A percentile compares a stretch with the other conserved stretches of the same genome.
Evolutionary conservation across 2,797 vertebrate genomes (phyloP).

Genomic region (Sarcoramphus papa): DNA sequence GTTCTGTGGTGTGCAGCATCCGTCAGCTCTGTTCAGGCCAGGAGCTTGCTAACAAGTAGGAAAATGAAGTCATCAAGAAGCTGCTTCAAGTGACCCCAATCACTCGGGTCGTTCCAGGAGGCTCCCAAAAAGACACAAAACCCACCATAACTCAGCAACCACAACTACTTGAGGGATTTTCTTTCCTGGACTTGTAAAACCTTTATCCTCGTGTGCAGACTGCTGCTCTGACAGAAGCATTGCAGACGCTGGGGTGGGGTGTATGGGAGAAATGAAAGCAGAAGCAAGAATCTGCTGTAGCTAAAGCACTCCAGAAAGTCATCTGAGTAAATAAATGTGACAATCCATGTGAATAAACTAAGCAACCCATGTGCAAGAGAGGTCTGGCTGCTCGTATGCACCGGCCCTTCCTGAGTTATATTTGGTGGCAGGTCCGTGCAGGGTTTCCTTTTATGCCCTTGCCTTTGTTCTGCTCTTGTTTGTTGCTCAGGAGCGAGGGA

Average conservation of each 20-base stretch:
- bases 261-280: too few relatives aligned
- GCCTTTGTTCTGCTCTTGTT: not conserved
- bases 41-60: not conserved
- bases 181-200: not conserved
- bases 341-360: not conserved
- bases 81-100: not conserved
- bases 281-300: not conserved
- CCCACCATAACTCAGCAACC: not conserved
- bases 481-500: not conserved
- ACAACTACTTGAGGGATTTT: not conserved
- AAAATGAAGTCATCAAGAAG: not conserved
- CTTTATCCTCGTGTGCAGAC: not conserved
- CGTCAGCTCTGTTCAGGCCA: not conserved
- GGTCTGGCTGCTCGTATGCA: rapidly evolving
- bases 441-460: not conserved
- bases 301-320: not conserved
- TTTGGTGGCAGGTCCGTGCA: not conserved
- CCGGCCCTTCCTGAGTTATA: not conserved
- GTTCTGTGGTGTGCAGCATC: not conserved
- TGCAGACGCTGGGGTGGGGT: rapidly evolving
- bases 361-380: not conserved
- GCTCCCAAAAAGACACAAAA: not conserved
- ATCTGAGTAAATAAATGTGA: not conserved
- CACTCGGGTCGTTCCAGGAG: not conserved
- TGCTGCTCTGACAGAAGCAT: not conserved